A percentile compares a stretch with the other conserved stretches of the same genome.
These are phyloP conservation scores for Pachyramphus minor DNA, from an alignment of 2,113 vertebrate species.

Conservation along the genomic window DNA sequence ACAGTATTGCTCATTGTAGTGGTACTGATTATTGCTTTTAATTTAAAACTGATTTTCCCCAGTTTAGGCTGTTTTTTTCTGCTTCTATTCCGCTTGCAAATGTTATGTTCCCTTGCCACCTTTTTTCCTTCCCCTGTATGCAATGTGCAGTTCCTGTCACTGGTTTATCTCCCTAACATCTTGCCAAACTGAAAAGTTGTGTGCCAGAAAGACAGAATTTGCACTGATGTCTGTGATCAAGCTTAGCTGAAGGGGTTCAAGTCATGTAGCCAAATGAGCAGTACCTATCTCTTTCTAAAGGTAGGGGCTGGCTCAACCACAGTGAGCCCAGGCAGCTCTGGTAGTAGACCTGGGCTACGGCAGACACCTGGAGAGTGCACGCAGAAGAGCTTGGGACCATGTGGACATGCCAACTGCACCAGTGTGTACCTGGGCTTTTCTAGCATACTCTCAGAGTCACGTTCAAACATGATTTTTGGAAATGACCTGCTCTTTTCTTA, in stretches of 20 bases:
- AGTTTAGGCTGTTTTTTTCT: background rate
- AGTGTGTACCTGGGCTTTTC: background rate
- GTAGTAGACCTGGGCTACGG: background rate
- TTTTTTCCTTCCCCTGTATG: background rate
- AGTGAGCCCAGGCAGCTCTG: background rate
- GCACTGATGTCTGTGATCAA: background rate
- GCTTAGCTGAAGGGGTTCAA: background rate
- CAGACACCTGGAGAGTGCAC: background rate
- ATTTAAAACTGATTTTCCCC: background rate
- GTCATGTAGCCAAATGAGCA: background rate
- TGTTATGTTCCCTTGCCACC: background rate
- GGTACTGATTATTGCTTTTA: background rate
- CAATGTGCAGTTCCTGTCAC: background rate
- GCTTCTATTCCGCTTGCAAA: background rate
- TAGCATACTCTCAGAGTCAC: background rate
- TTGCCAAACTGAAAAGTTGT: background rate
- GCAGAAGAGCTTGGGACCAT: background rate
- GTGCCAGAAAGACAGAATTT: background rate
- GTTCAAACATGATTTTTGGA: background rate
- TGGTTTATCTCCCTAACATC: background rate
- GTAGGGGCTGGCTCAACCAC: background rate
- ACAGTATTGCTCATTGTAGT: background rate
- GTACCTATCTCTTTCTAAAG: background rate
- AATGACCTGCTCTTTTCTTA: background rate
- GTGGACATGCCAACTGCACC: background rate